phyloP scores from a whole-genome alignment of 2,888 invertebrate genomes.

The Amphipoea lucens region DNA sequence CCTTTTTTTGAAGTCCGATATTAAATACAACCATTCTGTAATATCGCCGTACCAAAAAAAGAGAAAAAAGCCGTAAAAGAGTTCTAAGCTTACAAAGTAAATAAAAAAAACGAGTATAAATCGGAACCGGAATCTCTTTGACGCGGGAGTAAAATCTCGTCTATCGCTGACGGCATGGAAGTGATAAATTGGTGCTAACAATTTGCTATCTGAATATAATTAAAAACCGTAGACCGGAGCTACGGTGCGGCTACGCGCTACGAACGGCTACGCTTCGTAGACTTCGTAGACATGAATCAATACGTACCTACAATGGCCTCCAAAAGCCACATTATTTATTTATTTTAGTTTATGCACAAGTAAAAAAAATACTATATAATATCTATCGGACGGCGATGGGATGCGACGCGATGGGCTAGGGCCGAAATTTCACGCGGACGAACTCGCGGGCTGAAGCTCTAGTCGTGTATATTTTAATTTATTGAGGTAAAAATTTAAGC shows the following conservation, averaged over 20 bases:
- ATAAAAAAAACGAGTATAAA: constrained; percentile 23
- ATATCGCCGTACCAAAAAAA: constrained; percentile 1
- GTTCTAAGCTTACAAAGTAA: constrained; percentile 23
- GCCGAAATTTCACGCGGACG: no score
- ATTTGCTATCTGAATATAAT: constrained; percentile 19
- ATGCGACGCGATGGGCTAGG: no score
- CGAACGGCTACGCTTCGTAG: constrained; percentile 2
- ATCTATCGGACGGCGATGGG: no score
- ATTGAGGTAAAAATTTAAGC: neutral
- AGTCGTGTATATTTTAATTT: neutral
- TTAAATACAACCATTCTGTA: neutral
- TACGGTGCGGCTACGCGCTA: constrained; percentile 12
- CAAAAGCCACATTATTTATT: no score
- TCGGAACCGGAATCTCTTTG: constrained; percentile 2
- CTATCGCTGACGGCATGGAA: neutral
- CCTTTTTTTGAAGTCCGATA: no score
- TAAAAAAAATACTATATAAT: no score
- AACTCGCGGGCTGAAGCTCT: no score
- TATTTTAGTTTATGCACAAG: no score
- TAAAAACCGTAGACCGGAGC: neutral
- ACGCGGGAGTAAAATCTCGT: constrained; percentile 2
- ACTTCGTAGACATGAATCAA: no score
- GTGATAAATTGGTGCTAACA: constrained; percentile 2
- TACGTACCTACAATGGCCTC: no score
- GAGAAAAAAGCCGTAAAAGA: neutral